phyloP scores from a whole-genome alignment of 2,797 vertebrate species.

The Cryptoprocta ferox region DNA sequence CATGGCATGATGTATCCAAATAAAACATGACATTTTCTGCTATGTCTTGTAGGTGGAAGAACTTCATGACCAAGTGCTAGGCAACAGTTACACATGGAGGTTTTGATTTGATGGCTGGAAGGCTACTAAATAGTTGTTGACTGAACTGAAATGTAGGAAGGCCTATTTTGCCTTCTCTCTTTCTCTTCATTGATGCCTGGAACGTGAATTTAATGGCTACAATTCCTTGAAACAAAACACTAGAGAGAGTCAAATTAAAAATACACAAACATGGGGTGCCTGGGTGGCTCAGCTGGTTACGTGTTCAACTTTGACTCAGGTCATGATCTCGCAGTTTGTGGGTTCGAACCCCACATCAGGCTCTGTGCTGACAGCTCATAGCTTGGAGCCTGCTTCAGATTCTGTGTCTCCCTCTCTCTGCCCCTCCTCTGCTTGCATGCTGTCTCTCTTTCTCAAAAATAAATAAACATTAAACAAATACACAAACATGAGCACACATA shows the following conservation, averaged over 20 bases:
- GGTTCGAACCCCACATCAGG: too few species aligned
- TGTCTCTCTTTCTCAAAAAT: too few species aligned
- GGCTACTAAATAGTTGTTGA: background rate
- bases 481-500: background rate
- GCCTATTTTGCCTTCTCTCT: background rate
- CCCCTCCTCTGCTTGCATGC: too few species aligned
- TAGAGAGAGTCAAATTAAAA: background rate
- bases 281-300: too few species aligned
- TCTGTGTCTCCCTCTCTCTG: too few species aligned
- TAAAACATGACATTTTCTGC: background rate
- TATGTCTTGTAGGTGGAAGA: background rate
- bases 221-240: background rate
- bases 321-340: too few species aligned
- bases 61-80: background rate
- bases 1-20: background rate
- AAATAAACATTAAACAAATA: background rate
- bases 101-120: background rate
- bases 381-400: too few species aligned
- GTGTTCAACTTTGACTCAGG: too few species aligned
- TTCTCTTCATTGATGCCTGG: background rate
- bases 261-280: background rate
- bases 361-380: too few species aligned
- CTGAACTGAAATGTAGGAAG: background rate
- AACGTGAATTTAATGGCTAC: background rate
- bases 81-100: background rate